Base-by-base conservation (phyloP, 2,888 invertebrate species). In the Aleiodes testaceus region DNA sequence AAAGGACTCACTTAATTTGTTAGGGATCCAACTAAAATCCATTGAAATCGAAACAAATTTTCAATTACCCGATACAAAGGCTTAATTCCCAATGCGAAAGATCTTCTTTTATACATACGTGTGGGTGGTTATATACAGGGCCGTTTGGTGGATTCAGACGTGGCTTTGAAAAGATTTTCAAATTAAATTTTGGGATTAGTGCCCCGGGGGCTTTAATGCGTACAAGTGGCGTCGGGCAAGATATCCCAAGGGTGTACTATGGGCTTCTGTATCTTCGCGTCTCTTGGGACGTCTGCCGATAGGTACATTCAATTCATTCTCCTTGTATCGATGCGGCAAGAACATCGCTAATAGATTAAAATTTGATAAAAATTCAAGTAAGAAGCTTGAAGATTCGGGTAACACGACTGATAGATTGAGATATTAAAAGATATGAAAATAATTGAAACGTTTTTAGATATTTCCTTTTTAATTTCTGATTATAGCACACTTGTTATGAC, bases 141-240 rank as follows among this genome's bases (percentile, higher is more conserved):
- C 63, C 66, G 64, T 67, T 69, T 72, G 49, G 72, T 61, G 75
- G 69, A 61, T 73, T 65, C 64, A 68, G 73, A 68, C 73, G 72
- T 70, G 72, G 72, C 71, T 84, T 63, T 44, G 85, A 86, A 87
- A 87, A 87, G 87, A 87, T 87, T 86, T 86, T 79, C 82, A 86
- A 87, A 87, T 87, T 86, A 86, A 87, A 87, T 87, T 87, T 87
- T 72, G 80, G 84, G 86, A 87, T 87, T 87, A 87, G 87, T 87
- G 82, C 82, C 84, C 82, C 85, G 84, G 85, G 85, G 85, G 75
- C 72, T 74, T 76, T 73, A 74, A 75, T 75, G 83, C 81, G 77
- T 76, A 79, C 81, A 85, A 87, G 85, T 85, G 78, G 76, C 74
- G 74, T 79, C 78, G 45, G 59, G 74, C 77, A 77, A 79, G 78